Evolutionary conservation across 2,888 invertebrate genomes (phyloP), one percentile per base, ranked within the genome.

Genomic region (Danaus chrysippus): DNA sequence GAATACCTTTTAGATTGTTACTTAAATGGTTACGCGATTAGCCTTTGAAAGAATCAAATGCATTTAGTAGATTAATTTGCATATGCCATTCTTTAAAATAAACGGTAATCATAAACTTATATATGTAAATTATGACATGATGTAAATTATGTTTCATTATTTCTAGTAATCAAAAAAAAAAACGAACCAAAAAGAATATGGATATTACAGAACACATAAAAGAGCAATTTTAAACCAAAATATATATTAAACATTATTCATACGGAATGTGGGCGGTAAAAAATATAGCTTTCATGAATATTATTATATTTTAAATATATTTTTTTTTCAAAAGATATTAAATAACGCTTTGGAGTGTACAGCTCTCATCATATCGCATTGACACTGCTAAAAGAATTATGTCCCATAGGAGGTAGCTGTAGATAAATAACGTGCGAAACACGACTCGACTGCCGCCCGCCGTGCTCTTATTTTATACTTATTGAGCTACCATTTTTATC

Each of bases 401-500:
- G 68, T 70, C 68, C 66, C 68, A 42, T 19, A 65, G 70, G 70
- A 68, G 68, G 70, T 58, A 61, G 67, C 23, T 69, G 69, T 66
- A 73, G 68, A 73, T 69, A 71, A 70, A 71, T 69, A 65, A 70
- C 61, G 68, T 61, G 65, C 71, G 73, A 68, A 69, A 68, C 68
- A 62, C 66, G 62, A 63, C 58, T 63, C 57, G 57, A 61, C 67
- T 59, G 61, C 58, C 58, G 70, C 68, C 71, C 71, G 73, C 71
- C 71, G 69, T 71, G 73, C 78, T 81, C 79, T 81, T 79, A 83
- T 82, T 81, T 81, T 77, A 82, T 80, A 81, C 82, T 84, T 86
- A 87, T 86, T 82, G 84, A 77, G 79, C 80, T 78, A 81, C 77
- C 78, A 82, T 78, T 85, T 85, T 86, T 81, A 83, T 83, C 81